These are phyloP conservation scores for Campoplex capitator DNA, from an alignment of 2,888 invertebrate species.

Conservation along the genomic window DNA sequence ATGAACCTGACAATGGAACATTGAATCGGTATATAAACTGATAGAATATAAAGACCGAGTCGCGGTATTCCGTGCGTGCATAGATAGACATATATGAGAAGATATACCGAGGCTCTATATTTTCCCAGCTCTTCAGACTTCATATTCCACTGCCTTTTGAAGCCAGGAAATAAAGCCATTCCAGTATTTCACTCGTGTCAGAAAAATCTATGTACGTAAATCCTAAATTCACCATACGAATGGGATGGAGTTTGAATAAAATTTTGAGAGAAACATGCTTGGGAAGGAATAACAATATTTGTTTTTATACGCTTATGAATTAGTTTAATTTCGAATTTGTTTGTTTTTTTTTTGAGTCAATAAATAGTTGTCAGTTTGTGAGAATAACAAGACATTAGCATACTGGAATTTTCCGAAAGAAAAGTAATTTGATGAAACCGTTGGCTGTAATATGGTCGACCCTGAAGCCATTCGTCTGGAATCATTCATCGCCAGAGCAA, in stretches of 20 bases:
- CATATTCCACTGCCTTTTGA: conserved; percentile 3
- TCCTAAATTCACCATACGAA: not conserved
- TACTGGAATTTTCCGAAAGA: too few species aligned
- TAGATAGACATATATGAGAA: conserved; percentile 10
- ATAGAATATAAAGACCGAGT: conserved; percentile 37
- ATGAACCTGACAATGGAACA: conserved; percentile 62
- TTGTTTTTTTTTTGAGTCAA: too few species aligned
- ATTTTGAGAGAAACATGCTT: too few species aligned
- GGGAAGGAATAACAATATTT: too few species aligned
- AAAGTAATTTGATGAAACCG: too few species aligned
- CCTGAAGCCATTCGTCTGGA: too few species aligned
- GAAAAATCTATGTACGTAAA: conserved; percentile 5
- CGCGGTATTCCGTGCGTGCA: conserved; percentile 33
- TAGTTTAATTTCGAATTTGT: too few species aligned
- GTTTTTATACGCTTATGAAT: too few species aligned
- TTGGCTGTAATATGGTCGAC: too few species aligned
- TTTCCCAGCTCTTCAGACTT: conserved; percentile 57
- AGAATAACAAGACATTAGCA: too few species aligned
- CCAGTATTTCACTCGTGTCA: not conserved
- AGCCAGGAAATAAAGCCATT: conserved; percentile 42
- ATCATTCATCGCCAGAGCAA: too few species aligned
- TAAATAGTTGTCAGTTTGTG: too few species aligned
- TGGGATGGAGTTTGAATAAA: not conserved
- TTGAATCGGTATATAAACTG: conserved; percentile 44
- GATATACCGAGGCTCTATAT: conserved; percentile 52